Base-by-base conservation (phyloP, 2,113 vertebrate genomes). In the Hylia prasina region DNA sequence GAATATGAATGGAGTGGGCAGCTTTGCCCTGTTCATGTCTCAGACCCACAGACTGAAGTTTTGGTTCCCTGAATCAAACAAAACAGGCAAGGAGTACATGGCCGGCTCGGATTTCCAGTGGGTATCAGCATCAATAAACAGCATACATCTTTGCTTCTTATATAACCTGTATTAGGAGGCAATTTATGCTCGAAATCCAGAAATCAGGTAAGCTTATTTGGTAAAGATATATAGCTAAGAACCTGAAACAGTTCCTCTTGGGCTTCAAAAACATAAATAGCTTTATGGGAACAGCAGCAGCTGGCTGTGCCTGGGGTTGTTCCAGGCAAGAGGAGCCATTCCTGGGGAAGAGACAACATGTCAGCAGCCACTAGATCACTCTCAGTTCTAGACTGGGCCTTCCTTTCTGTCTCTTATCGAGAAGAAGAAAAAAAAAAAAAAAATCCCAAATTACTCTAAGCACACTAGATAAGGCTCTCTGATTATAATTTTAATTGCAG, bases 401-500 rank as follows among this genome's bases (percentile, higher is more conserved):
- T 80, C 0, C 0, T 90, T 92, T 95, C n/a, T 56, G 3, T 72
- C 70, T 44, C 4, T 51, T n/a, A n/a, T n/a, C n/a, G n/a, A n/a
- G n/a, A n/a, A 47, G 35, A 48, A 70, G 75, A 82, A 44, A 50
- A 53, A 28, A 16, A 58, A 47, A 80, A 80, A 47, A 58, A 58
- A 4, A 1, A 64, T n/a, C 33, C 37, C 28, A 66, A 6, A 35
- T 85, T 82, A 56, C 33, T 47, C 15, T 65, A 6, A 93, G 48
- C 53, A n/a, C 60, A 54, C 6, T 51, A 56, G 65, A 51, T 72
- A 35, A 6, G 5, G 31, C 37, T 58, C 27, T 84, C 39, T 79
- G 79, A 72, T 90, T 87, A 61, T 56, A 81, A 76, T 82, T 93
- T 80, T 78, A 85, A 71, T 94, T 93, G 66, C 40, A 44, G 84